These are phyloP conservation scores for Tetheella fluctuosa DNA, from an alignment of 2,888 invertebrate species.

Conservation along the genomic window DNA sequence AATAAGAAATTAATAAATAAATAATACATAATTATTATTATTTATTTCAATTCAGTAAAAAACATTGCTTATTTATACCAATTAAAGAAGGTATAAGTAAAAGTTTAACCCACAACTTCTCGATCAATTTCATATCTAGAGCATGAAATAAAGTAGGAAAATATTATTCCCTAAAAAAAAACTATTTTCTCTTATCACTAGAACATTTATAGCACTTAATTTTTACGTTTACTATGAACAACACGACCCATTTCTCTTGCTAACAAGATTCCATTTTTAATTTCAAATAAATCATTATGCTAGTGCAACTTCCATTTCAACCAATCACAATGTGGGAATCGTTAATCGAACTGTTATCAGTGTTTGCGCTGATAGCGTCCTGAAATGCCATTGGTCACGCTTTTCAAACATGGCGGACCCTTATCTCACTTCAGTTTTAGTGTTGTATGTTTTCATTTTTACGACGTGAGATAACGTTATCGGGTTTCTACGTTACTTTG, in stretches of 20 bases:
- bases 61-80: too few relatives aligned
- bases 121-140: neutral
- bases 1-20: too few relatives aligned
- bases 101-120: too few relatives aligned
- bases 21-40: too few relatives aligned
- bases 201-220: conserved; percentile 9
- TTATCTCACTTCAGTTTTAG: conserved; percentile 67
- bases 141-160: neutral
- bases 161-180: neutral
- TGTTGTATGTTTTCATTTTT: conserved; percentile 61
- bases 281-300: conserved; percentile 57
- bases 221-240: conserved; percentile 22
- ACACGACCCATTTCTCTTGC: conserved; percentile 58
- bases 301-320: conserved; percentile 45
- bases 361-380: conserved; percentile 64
- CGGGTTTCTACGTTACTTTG: conserved; percentile 34
- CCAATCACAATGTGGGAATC: conserved; percentile 70
- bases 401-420: conserved; percentile 71
- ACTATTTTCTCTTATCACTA: neutral
- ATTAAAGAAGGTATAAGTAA: too few relatives aligned
- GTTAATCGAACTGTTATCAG: conserved; percentile 78
- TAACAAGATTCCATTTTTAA: conserved; percentile 68
- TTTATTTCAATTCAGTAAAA: too few relatives aligned
- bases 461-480: conserved; percentile 62
- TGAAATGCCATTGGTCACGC: conserved; percentile 71